Conservation (phyloP, 1,140 invertebrate species). For the Leucophenga varia region DNA sequence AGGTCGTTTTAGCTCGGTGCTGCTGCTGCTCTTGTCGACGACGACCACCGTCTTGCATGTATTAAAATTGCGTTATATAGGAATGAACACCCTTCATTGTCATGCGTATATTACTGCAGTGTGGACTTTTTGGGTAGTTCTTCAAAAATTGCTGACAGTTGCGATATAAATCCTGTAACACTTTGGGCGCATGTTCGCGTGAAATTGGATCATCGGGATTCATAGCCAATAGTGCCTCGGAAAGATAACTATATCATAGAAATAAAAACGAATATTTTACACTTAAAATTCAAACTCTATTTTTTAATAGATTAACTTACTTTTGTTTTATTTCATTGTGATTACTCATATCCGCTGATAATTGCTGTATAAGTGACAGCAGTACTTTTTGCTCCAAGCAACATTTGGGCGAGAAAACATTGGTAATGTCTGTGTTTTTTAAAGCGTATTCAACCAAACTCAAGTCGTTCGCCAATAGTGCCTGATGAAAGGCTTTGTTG, state of each 20-base stretch:
- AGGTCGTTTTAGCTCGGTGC: no score
- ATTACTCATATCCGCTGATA: conserved; percentile 80
- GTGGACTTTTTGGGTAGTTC: conserved; percentile 68
- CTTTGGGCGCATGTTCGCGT: conserved; percentile 78
- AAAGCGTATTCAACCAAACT: conserved; percentile 81
- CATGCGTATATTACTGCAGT: conserved; percentile 72
- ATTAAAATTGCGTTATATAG: conserved; percentile 50
- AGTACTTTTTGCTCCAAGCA: conserved; percentile 81
- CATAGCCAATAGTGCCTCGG: conserved; percentile 83
- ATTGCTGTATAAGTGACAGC: conserved; percentile 88
- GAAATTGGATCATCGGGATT: conserved; percentile 76
- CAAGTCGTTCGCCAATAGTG: conserved; percentile 83
- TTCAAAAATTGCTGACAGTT: conserved; percentile 72
- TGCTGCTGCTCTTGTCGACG: conserved; percentile 26
- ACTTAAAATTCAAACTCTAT: background rate
- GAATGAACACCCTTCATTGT: conserved; percentile 75
- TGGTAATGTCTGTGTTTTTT: conserved; percentile 73
- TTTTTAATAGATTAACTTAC: conserved; percentile 58
- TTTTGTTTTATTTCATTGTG: conserved; percentile 87
- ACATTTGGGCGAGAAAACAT: conserved; percentile 74
- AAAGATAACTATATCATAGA: conserved; percentile 81
- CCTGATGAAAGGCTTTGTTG: conserved; percentile 87
- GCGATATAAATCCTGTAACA: conserved; percentile 73
- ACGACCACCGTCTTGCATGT: conserved; percentile 11
- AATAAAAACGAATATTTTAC: conserved; percentile 29